Percentiles rank a stretch among this genome's conserved stretches.
Evolutionary conservation across 2,888 invertebrate genomes (phyloP).

Genomic region (Strigamia maritima): DNA sequence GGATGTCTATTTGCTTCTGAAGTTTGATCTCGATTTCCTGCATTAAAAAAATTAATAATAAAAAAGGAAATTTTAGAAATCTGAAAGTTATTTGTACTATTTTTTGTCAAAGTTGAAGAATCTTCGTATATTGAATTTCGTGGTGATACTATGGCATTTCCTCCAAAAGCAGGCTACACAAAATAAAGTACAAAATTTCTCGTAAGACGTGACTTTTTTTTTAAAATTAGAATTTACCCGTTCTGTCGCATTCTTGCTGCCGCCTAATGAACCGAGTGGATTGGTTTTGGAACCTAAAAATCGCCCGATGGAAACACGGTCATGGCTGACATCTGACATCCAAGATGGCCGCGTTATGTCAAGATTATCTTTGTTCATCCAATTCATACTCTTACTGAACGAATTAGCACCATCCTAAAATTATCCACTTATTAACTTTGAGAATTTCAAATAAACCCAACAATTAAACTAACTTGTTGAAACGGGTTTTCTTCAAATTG

Average conservation of each 20-base stretch:
- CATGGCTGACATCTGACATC: not conserved
- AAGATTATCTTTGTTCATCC: not conserved
- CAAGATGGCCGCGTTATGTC: constrained; percentile 6
- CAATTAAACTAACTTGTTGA: not conserved
- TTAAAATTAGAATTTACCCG: not conserved
- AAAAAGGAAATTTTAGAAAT: not conserved
- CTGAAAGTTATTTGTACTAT: not conserved
- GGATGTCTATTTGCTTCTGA: not conserved
- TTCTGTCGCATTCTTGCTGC: not conserved
- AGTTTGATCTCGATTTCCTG: not conserved
- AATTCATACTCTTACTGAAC: not conserved
- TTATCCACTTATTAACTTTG: not conserved
- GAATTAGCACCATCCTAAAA: not conserved
- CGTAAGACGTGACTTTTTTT: too few relatives aligned
- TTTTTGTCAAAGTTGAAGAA: not conserved
- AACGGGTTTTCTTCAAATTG: not conserved
- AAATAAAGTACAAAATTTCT: not conserved
- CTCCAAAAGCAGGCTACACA: not conserved
- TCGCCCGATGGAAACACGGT: not conserved
- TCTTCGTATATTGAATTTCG: not conserved
- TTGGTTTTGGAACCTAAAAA: not conserved
- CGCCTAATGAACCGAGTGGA: not conserved
- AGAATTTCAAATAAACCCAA: not conserved
- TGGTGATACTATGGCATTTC: not conserved
- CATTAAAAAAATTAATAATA: not conserved